Evolutionary conservation across 2,888 invertebrate genomes (phyloP), one percentile per base, ranked within the genome.

Genomic region (Eurytoma californica): DNA sequence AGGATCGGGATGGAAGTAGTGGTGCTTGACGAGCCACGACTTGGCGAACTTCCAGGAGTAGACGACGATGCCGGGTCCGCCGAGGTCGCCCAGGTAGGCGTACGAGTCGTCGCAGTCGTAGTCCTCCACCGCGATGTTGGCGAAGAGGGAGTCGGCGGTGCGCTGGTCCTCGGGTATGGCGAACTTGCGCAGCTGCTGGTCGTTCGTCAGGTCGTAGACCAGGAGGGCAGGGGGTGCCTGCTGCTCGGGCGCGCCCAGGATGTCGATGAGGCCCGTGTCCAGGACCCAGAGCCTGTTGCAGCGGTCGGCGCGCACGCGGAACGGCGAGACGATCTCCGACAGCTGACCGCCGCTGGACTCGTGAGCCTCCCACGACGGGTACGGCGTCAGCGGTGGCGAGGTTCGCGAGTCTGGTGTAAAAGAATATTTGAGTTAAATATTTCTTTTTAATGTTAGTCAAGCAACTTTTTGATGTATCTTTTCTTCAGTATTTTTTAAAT

Each of bases 261-360:
- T 92, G 78, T 94, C 93, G 0, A 93, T 91, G 57, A 94, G 92
- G 0, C 96, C 95, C 1, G 94, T 94, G 87, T 96, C 96, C 63
- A 96, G 87, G 13, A 95, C 95, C 96, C 96, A 96, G 0, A 96
- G 92, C 0, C 95, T 92, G 16, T 93, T 94, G 87, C 96, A 96
- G 68, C 92, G 92, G 88, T 96, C 96, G 0, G 94, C 95, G 0
- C 94, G 92, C 2, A 95, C 91, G 9, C 95, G 91, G 89, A 94
- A 95, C 0, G 95, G 94, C 0, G 95, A 95, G 0, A 95, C 92
- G 69, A 95, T 92, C 87, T 95, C 94, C 1, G 94, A 93, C 0
- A 92, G 92, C n/a, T 89, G 90, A 3, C 91, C 91, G 2, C 91
- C 90, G 2, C 86, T 88, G 58, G 91, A 92, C 61, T 94, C 93